phyloP scores from a whole-genome alignment of 2,888 invertebrate species.

The Agrotis ipsilon region DNA sequence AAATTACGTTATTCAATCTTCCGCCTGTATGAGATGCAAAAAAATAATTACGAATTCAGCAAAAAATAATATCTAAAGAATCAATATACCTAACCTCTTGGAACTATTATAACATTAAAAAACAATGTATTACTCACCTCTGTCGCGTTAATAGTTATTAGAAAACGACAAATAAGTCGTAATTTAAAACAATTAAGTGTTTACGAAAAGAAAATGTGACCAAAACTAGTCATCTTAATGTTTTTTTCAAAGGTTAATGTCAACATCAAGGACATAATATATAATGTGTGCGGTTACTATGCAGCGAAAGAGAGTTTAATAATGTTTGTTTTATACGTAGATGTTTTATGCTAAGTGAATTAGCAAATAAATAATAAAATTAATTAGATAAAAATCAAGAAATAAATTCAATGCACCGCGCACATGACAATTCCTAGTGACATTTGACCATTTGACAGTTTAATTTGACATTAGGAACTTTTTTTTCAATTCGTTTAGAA shows the following conservation, averaged over 20 bases:
- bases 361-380: not conserved
- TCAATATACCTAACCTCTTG: constrained; percentile 12
- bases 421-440: constrained; percentile 30
- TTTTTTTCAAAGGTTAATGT: constrained; percentile 56
- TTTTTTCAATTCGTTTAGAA: not conserved
- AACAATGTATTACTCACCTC: constrained; percentile 45
- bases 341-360: constrained; percentile 20
- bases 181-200: constrained; percentile 3
- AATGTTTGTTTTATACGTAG: constrained; percentile 13
- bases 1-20: not conserved
- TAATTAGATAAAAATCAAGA: not conserved
- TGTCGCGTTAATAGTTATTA: not conserved
- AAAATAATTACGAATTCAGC: not conserved
- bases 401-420: constrained; percentile 55
- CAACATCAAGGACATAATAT: constrained; percentile 58
- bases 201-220: not conserved
- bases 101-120: not conserved
- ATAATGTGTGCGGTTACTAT: not conserved
- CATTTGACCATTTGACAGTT: constrained; percentile 15
- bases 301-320: not conserved
- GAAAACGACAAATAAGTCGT: constrained; percentile 7
- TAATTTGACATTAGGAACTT: not conserved
- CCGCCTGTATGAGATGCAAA: not conserved
- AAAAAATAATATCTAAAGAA: no score
- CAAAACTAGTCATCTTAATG: constrained; percentile 17